Percentiles rank a stretch among this genome's conserved stretches.
These are phyloP conservation scores for Acanthochromis polyacanthus DNA, from an alignment of 2,113 vertebrate genomes.

Conservation along the genomic window DNA sequence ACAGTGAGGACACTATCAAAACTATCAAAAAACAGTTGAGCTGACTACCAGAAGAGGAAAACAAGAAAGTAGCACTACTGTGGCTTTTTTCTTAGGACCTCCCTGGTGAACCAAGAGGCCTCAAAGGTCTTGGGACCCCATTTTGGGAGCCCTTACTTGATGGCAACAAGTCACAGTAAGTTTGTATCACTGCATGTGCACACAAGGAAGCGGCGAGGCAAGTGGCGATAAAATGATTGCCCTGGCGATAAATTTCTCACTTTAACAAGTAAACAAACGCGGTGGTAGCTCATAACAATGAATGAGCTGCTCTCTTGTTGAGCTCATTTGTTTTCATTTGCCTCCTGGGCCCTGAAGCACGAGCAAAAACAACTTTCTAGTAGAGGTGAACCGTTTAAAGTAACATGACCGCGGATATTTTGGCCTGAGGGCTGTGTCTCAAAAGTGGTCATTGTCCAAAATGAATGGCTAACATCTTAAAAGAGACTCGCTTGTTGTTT, in stretches of 20 bases:
- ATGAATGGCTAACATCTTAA: slow-evolving; percentile 67
- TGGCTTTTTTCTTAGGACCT: slow-evolving; percentile 14
- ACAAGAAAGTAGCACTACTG: slow-evolving; percentile 19
- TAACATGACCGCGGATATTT: slow-evolving; percentile 52
- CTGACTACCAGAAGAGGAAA: slow-evolving; percentile 31
- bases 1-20: slow-evolving; percentile 33
- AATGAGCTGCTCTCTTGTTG: slow-evolving; percentile 69
- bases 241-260: slow-evolving; percentile 4
- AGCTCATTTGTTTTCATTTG: slow-evolving; percentile 73
- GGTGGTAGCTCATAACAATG: slow-evolving; percentile 61
- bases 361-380: slow-evolving; percentile 52
- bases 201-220: slow-evolving; percentile 33
- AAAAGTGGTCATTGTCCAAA: slow-evolving; percentile 72
- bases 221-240: slow-evolving; percentile 10
- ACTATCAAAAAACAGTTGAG: slow-evolving; percentile 26
- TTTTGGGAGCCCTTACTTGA: slow-evolving; percentile 1
- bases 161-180: slow-evolving; percentile 51
- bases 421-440: slow-evolving; percentile 62
- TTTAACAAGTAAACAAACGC: slow-evolving; percentile 68
- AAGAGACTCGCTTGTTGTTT: slow-evolving; percentile 44
- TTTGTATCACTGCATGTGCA: slow-evolving; percentile 7
- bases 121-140: neutral
- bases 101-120: slow-evolving; percentile 10
- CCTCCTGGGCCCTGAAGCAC: slow-evolving; percentile 44
- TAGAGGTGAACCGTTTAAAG: slow-evolving; percentile 48